Conservation (phyloP, 2,797 vertebrate genomes). For the Mormyrops boulengeri region DNA sequence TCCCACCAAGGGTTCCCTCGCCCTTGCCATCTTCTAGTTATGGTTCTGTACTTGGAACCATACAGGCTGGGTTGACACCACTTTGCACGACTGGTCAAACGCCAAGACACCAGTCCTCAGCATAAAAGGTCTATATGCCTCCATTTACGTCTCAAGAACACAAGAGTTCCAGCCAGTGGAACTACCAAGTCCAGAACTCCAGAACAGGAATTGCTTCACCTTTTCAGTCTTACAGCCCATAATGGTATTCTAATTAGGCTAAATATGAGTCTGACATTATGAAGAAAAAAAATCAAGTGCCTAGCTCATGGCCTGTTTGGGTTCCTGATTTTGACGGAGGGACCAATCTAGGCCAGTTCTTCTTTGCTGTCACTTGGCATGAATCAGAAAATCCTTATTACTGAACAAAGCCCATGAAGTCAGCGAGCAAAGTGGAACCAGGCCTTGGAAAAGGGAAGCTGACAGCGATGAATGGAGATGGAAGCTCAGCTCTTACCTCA, state of each 20-base stretch:
- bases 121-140: background rate
- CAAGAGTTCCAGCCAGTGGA: background rate
- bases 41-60: background rate
- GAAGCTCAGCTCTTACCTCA: conserved; percentile 66
- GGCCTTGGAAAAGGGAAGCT: background rate
- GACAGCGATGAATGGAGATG: background rate
- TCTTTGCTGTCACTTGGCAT: background rate
- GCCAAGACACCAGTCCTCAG: background rate
- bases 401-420: background rate
- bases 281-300: background rate
- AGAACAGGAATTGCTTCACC: background rate
- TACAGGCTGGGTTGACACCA: background rate
- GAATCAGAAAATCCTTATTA: background rate
- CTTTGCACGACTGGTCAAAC: background rate
- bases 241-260: background rate
- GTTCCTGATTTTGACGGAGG: background rate
- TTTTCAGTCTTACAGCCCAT: background rate
- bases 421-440: background rate
- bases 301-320: background rate
- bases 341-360: background rate
- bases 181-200: background rate
- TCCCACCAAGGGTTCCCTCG: background rate
- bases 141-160: background rate
- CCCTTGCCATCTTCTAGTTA: background rate
- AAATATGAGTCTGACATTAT: background rate